These are phyloP conservation scores for Ammospiza nelsoni DNA, from an alignment of 2,113 vertebrate species.

Conservation along the genomic window DNA sequence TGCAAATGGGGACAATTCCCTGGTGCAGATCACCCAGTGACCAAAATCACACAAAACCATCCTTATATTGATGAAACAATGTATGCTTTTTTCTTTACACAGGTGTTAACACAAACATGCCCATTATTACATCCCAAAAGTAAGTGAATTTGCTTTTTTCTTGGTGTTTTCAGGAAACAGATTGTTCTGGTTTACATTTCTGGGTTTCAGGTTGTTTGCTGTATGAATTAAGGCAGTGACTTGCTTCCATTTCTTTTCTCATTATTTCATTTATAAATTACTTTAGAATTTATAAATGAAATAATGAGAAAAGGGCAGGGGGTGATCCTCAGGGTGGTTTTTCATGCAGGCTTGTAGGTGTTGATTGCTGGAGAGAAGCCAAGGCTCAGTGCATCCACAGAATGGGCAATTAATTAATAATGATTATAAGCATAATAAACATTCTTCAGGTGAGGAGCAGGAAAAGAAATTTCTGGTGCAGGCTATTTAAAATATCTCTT, in stretches of 20 bases:
- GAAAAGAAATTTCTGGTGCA: neutral
- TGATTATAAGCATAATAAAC: neutral
- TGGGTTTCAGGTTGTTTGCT: neutral
- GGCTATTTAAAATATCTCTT: neutral
- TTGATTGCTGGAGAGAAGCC: neutral
- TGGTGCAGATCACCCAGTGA: neutral
- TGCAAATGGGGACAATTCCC: neutral
- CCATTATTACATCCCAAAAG: slow-evolving; percentile 85
- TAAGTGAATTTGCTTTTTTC: slow-evolving; percentile 68
- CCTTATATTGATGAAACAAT: neutral
- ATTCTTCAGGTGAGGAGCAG: neutral
- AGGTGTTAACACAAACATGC: slow-evolving; percentile 80
- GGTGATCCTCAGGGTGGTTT: neutral
- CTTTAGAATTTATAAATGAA: neutral
- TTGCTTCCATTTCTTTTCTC: neutral
- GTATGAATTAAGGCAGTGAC: neutral
- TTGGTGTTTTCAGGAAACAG: neutral
- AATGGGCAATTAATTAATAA: neutral
- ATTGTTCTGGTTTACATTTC: neutral
- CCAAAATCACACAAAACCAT: neutral
- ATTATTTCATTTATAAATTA: neutral
- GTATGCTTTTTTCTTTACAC: slow-evolving; percentile 59
- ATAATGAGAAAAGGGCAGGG: neutral
- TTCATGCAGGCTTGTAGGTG: neutral
- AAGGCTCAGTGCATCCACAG: neutral